A percentile compares a stretch with the other conserved stretches of the same genome.
Conservation (phyloP, 2,888 invertebrate species). For the Oasisia sp. region DNA sequence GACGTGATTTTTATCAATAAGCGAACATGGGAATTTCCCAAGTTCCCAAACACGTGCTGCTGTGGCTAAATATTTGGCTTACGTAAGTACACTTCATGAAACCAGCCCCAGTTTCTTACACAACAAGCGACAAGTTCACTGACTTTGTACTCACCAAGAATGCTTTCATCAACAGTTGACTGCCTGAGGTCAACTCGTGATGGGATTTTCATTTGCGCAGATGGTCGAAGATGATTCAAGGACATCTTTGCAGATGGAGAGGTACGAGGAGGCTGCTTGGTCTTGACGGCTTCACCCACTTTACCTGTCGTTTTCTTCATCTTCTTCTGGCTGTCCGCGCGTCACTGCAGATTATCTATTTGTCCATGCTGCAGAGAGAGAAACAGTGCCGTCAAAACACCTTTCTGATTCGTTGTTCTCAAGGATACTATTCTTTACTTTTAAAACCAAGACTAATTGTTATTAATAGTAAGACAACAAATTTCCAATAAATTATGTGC, state of each 20-base stretch:
- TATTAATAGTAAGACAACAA: too few species aligned
- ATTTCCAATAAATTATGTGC: too few species aligned
- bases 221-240: conserved; percentile 14
- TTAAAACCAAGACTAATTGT: too few species aligned
- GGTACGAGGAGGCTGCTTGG: neutral
- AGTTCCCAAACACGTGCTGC: too few species aligned
- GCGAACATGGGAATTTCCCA: too few species aligned
- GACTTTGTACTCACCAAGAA: conserved; percentile 44
- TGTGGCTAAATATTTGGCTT: too few species aligned
- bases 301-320: neutral
- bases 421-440: too few species aligned
- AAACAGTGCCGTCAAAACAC: neutral
- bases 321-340: neutral
- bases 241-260: neutral
- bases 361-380: neutral
- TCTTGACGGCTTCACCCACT: neutral
- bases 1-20: too few species aligned
- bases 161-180: conserved; percentile 45
- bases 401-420: too few species aligned
- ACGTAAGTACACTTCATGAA: too few species aligned
- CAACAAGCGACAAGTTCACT: neutral
- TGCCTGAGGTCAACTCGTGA: conserved; percentile 46
- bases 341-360: neutral
- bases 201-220: conserved; percentile 49
- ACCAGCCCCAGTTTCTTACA: neutral